Evolutionary conservation across 1,140 invertebrate genomes (phyloP), one percentile per base, ranked within the genome.

Genomic region (Micrasema longulum): DNA sequence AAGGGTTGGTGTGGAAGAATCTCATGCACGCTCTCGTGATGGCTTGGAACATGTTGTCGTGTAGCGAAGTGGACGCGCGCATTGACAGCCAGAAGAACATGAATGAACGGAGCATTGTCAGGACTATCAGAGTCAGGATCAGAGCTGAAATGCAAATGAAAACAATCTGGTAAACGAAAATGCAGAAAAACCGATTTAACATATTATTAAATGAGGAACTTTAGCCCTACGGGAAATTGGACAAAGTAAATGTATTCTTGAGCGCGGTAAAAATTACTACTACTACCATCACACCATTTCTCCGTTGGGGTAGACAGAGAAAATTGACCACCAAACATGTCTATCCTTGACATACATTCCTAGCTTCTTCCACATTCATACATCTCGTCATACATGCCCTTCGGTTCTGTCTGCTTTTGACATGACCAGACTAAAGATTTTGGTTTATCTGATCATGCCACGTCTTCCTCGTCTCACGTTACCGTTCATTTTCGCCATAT

Each of bases 1-100:
- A 88, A 1, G 93, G 92, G 80, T 93, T 96, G 6, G 86, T 86
- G 78, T 94, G 92, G 81, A 95, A 96, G 82, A 96, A 96, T 0
- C 88, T 84, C 90, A 95, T 94, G 0, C 91, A 89, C 0, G 92
- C 89, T 0, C 88, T 85, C 0, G 93, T 88, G 23, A 95, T 90
- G 11, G 88, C 87, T 12, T 80, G 79, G 80, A 96, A 96, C 93
- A 97, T 95, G 14, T 81, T 83, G 74, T 92, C 90, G 79, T 96
- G 94, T 1, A 96, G 81, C 26, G 84, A 89, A 0, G 88, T 88
- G 0, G 93, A 94, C 1, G 93, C 88, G 45, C 87, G 86, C 86
- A 93, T 91, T 52, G 91, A 91, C 77, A 86, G 80, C 5, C 77
- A 81, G 76, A 93, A 93, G 82, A 94, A 95, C 68, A 87, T 82